Conservation (phyloP, 2,113 vertebrate genomes). For the Dicrurus megarhynchus region DNA sequence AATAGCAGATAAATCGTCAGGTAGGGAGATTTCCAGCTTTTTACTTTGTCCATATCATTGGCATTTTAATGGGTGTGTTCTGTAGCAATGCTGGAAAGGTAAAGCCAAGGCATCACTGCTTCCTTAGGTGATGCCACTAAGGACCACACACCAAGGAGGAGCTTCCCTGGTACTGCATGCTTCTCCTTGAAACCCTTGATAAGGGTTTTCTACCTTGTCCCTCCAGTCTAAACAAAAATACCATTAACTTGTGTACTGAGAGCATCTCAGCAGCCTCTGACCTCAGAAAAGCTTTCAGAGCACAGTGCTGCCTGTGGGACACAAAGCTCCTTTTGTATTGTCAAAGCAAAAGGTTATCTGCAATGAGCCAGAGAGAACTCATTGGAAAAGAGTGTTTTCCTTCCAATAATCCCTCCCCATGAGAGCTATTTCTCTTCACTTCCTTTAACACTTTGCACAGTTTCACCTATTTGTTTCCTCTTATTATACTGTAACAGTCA, state of each 20-base stretch:
- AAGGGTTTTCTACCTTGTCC: not conserved
- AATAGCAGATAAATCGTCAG: not conserved
- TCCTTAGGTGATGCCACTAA: not conserved
- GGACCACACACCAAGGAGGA: not conserved
- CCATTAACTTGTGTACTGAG: not conserved
- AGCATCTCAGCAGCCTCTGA: not conserved
- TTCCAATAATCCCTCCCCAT: not conserved
- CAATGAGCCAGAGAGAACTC: not conserved
- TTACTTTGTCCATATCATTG: not conserved
- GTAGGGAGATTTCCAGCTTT: not conserved
- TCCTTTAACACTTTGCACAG: not conserved
- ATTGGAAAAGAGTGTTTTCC: not conserved
- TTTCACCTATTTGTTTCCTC: not conserved
- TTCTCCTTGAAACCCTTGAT: not conserved
- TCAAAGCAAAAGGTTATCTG: slow-evolving; percentile 9
- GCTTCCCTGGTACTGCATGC: not conserved
- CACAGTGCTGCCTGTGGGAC: not conserved
- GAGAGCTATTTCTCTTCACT: not conserved
- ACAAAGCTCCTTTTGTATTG: not conserved
- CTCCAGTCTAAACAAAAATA: not conserved
- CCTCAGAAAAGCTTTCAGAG: not conserved
- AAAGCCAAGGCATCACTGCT: not conserved
- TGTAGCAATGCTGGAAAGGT: not conserved
- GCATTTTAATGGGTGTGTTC: not conserved
- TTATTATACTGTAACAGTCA: not conserved